Conservation (phyloP, 1,140 invertebrate species). For the Drosophila rufa region DNA sequence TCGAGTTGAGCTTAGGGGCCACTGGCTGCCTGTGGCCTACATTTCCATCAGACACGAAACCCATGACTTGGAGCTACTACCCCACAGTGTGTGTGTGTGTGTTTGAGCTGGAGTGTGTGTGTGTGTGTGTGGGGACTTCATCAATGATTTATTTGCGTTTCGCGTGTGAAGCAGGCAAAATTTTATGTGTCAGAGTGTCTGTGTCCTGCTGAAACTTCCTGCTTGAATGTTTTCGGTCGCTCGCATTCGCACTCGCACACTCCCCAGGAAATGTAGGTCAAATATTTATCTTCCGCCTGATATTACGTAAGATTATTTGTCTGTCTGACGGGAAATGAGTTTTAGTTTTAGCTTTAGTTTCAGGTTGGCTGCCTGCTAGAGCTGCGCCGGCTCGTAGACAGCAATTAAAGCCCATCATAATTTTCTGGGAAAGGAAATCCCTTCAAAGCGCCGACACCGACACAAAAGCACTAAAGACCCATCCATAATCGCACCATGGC, state of each 20-base stretch:
- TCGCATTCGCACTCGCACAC: conserved; percentile 14
- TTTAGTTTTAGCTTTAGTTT: conserved; percentile 18
- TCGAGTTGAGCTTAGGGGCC: conserved; percentile 40
- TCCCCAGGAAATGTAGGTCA: conserved; percentile 70
- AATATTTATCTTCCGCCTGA: conserved; percentile 52
- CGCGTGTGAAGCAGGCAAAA: conserved; percentile 65
- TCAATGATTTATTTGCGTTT: conserved; percentile 81
- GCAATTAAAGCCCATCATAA: conserved; percentile 37
- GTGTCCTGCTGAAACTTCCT: conserved; percentile 74
- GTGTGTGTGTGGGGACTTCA: conserved; percentile 48
- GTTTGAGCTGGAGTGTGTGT: conserved; percentile 3
- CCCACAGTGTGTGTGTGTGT: conserved; percentile 11
- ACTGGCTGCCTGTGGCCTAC: conserved; percentile 50
- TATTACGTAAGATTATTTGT: conserved; percentile 65
- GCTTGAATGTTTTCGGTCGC: conserved; percentile 67
- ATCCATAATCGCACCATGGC: conserved; percentile 37
- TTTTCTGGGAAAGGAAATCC: conserved; percentile 35
- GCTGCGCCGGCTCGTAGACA: conserved; percentile 13
- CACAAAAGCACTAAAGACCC: conserved; percentile 32
- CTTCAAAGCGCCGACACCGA: conserved; percentile 37
- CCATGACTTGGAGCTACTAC: conserved; percentile 42
- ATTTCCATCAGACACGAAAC: conserved; percentile 42
- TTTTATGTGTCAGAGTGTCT: conserved; percentile 37
- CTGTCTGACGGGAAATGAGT: conserved; percentile 26
- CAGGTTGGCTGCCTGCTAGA: neutral